A percentile compares a stretch with the other conserved stretches of the same genome.
These are phyloP conservation scores for Dioctria rufipes DNA, from an alignment of 2,888 invertebrate genomes.

Conservation along the genomic window DNA sequence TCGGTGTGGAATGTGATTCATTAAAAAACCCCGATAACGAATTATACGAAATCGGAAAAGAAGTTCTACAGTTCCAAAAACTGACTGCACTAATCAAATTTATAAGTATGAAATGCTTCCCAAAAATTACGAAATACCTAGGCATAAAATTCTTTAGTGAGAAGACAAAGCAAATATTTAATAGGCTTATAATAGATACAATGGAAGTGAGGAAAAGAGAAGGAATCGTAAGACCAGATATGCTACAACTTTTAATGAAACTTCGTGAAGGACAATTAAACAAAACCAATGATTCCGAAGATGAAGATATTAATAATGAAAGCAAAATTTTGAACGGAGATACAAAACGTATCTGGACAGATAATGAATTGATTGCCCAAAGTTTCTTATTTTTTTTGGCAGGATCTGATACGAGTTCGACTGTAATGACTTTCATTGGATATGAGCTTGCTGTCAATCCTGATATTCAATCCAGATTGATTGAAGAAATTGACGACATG, in stretches of 20 bases:
- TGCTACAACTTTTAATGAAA: too few species aligned
- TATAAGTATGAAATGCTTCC: conserved; percentile 54
- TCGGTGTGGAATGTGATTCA: conserved; percentile 65
- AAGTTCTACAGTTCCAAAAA: conserved; percentile 65
- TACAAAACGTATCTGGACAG: too few species aligned
- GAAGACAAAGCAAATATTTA: conserved; percentile 63
- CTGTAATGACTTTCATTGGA: conserved; percentile 62
- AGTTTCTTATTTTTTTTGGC: conserved; percentile 71
- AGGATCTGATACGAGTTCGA: conserved; percentile 72
- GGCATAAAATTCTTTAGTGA: conserved; percentile 57
- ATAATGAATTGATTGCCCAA: conserved; percentile 56
- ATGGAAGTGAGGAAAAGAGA: too few species aligned
- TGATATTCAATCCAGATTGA: conserved; percentile 65
- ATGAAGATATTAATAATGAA: conserved; percentile 65
- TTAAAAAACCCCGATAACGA: conserved; percentile 70
- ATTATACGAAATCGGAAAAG: conserved; percentile 72
- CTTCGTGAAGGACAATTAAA: conserved; percentile 65
- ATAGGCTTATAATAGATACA: conserved; percentile 60
- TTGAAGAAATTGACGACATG: conserved; percentile 72
- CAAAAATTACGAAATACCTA: conserved; percentile 35
- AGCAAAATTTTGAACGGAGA: conserved; percentile 7
- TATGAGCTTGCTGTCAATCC: too few species aligned
- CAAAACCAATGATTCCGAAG: conserved; percentile 53
- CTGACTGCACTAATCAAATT: conserved; percentile 54
- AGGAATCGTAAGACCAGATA: too few species aligned